Evolutionary conservation across 2,113 vertebrate species (phyloP).

Genomic region (Isurus oxyrinchus): DNA sequence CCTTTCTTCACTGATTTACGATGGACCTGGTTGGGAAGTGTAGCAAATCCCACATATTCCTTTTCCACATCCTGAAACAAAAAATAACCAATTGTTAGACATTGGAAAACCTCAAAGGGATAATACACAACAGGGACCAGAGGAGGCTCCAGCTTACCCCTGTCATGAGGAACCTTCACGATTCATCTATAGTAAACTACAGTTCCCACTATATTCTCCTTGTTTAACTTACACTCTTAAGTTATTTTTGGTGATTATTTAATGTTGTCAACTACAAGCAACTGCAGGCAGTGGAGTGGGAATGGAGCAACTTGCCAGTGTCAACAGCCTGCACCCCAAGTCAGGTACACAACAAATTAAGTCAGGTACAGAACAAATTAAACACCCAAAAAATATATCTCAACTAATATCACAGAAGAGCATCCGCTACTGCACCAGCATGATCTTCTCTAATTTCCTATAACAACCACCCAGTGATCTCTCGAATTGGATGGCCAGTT

Average conservation of each 20-base stretch:
- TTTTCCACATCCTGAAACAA: constrained; percentile 73
- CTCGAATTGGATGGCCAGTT: not conserved
- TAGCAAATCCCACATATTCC: constrained; percentile 96
- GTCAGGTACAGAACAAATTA: not conserved
- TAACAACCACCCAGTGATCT: not conserved
- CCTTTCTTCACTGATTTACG: constrained; percentile 98
- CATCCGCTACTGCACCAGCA: not conserved
- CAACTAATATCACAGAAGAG: not conserved
- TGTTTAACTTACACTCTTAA: too few species aligned
- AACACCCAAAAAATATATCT: not conserved
- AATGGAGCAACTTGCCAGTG: not conserved
- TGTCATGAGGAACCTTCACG: not conserved
- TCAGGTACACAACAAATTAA: not conserved
- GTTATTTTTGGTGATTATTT: not conserved
- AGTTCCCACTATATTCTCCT: not conserved
- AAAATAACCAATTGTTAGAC: not conserved
- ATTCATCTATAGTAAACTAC: not conserved
- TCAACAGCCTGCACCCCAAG: not conserved
- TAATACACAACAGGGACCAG: not conserved
- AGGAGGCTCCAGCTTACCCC: not conserved
- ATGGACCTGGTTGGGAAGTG: constrained; percentile 95
- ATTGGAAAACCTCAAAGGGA: not conserved
- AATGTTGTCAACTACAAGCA: not conserved
- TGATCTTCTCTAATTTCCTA: not conserved
- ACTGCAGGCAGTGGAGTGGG: not conserved